These are phyloP conservation scores for Artemia sp. DNA, from an alignment of 2,888 invertebrate species.

Conservation along the genomic window DNA sequence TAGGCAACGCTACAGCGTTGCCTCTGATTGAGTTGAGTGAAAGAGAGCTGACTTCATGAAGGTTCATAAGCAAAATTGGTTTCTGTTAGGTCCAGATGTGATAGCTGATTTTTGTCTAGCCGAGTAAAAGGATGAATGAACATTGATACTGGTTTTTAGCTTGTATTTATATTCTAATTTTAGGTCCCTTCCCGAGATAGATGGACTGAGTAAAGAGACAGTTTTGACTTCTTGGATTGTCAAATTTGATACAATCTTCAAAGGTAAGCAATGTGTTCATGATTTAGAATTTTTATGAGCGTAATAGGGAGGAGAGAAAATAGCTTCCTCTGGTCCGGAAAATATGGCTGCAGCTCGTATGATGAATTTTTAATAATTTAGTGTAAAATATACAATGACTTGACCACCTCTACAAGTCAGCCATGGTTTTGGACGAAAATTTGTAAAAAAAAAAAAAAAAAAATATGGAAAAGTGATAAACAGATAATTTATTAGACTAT, in stretches of 20 bases:
- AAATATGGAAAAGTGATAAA: neutral
- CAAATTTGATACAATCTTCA: constrained; percentile 96
- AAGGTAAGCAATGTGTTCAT: constrained; percentile 41
- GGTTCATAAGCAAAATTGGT: too few species aligned
- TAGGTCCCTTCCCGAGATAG: constrained; percentile 94
- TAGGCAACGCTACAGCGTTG: too few species aligned
- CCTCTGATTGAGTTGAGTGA: too few species aligned
- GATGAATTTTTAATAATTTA: too few species aligned
- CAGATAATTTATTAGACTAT: constrained; percentile 6
- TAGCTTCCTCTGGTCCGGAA: neutral
- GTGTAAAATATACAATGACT: too few species aligned
- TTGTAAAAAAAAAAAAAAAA: neutral
- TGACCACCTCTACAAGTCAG: too few species aligned
- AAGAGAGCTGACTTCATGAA: too few species aligned
- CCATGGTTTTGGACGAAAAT: neutral
- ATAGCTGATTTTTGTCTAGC: too few species aligned
- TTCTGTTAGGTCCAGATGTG: too few species aligned
- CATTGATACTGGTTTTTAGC: too few species aligned
- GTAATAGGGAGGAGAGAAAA: neutral
- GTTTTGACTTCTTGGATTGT: constrained; percentile 98
- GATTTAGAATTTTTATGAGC: neutral
- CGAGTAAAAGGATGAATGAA: too few species aligned
- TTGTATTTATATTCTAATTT: constrained; percentile 24
- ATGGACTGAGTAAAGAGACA: constrained; percentile 96
- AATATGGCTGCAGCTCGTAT: constrained; percentile 16